Evolutionary conservation across 2,888 invertebrate species (phyloP).

Genomic region (Pristionchus arcanus): DNA sequence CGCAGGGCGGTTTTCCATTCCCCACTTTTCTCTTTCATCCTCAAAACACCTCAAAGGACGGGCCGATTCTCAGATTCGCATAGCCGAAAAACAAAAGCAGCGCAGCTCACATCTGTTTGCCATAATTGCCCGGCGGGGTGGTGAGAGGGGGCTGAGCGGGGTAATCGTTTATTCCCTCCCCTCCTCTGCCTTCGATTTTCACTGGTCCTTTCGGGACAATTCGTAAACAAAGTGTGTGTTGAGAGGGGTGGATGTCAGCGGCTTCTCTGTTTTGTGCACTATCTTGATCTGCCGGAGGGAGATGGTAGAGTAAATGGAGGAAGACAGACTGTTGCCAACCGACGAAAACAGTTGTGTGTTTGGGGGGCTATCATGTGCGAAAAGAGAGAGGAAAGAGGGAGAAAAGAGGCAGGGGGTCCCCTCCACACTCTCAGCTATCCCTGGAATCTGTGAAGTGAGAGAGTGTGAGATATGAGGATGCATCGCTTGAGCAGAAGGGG

Average conservation of each 20-base stretch:
- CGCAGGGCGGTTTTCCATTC: not conserved
- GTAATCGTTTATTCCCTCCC: slow-evolving; percentile 3
- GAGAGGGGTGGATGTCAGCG: not conserved
- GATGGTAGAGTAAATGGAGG: too few species aligned
- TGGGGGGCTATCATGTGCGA: not conserved
- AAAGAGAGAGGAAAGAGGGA: not conserved
- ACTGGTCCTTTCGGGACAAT: slow-evolving; percentile 26
- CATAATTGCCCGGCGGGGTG: not conserved
- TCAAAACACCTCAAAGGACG: slow-evolving; percentile 1
- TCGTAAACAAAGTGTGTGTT: slow-evolving; percentile 35
- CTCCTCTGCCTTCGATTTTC: not conserved
- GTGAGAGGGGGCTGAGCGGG: not conserved
- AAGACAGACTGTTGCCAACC: not conserved
- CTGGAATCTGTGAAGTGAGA: not conserved
- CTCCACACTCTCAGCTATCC: too few species aligned
- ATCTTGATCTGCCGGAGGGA: too few species aligned
- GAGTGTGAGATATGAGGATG: not conserved
- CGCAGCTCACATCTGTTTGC: slow-evolving; percentile 38
- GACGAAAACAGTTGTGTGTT: not conserved
- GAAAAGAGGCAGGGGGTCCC: not conserved
- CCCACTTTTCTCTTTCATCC: not conserved
- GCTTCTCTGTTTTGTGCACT: not conserved
- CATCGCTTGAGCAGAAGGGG: not conserved
- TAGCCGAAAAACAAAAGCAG: not conserved
- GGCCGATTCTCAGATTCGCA: slow-evolving; percentile 3